Conservation (phyloP, 2,888 invertebrate species). For the Diarsia mendica region DNA sequence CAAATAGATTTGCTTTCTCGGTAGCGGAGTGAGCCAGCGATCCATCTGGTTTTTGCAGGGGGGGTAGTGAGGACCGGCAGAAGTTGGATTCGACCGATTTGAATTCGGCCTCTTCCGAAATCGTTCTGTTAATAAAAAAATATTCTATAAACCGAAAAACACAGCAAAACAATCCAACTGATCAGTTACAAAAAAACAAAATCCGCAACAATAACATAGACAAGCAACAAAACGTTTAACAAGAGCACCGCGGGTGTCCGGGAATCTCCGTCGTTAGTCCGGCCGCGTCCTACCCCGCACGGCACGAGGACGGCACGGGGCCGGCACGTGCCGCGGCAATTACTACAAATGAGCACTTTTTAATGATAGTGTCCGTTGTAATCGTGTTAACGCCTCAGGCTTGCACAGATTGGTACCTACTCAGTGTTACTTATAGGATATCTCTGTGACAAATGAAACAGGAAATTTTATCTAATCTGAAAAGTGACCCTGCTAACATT, state of each 20-base stretch:
- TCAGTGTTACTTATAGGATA: neutral
- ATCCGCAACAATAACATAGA: conserved; percentile 65
- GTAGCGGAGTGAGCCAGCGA: no score
- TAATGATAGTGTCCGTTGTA: conserved; percentile 65
- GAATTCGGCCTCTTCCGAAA: neutral
- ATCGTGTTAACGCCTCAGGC: conserved; percentile 65
- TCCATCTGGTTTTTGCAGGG: no score
- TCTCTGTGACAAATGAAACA: neutral
- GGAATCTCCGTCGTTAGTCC: conserved; percentile 78
- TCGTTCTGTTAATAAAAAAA: neutral
- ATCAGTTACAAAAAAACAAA: conserved; percentile 53
- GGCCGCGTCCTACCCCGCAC: conserved; percentile 54
- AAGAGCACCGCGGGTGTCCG: conserved; percentile 78
- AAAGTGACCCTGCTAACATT: neutral
- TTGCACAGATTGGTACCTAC: conserved; percentile 8
- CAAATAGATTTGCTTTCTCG: no score
- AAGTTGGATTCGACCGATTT: no score
- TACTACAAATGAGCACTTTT: conserved; percentile 70
- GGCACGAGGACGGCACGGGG: conserved; percentile 42
- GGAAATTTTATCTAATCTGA: neutral
- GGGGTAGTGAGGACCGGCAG: no score
- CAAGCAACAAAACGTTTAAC: conserved; percentile 52
- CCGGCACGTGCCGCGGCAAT: conserved; percentile 63
- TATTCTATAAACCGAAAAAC: neutral
- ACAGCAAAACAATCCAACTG: neutral